Evolutionary conservation across 2,888 invertebrate genomes (phyloP), one percentile per base, ranked within the genome.

Genomic region (Polylopha cassiicola): DNA sequence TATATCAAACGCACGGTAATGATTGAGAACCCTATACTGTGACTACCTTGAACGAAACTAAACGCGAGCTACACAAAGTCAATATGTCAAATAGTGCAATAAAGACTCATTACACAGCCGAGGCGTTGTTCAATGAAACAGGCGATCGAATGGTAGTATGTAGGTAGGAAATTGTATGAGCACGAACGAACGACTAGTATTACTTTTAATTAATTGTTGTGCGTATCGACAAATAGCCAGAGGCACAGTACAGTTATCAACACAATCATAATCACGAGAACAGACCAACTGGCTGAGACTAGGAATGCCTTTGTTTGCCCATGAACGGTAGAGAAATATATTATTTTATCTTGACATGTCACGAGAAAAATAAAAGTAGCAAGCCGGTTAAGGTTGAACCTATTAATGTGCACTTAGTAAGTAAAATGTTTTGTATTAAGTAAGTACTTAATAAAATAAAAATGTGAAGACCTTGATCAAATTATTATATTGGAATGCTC

Each of bases 101-200:
- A 55, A 57, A 57, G 47, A 43, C 51, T 56, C 50, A 50, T 54
- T 49, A 53, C 39, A 43, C 26, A 29, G 36, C 34, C 36, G 36
- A 42, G 41, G 41, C 42, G 34, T 36, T 42, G 32, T 37, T 30
- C 39, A 45, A 39, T 42, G 47, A 39, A 48, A 51, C 42, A 48
- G 42, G 36, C 45, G 48, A 47, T 50, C 49, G 46, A 48, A 44
- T 39, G 46, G 41, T 33, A 31, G 24, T 47, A 50, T 46, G 46
- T 46, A 42, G 44, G 31, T 28, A 43, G 32, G 28, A 31, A 43
- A 41, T 44, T 47, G 44, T 41, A 28, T 42, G 33, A 42, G 37
- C 43, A 38, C 34, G 44, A 45, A 34, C 33, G 39, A 43, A 44
- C 47, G 15, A 30, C 31, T 21, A 38, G 32, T 48, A 47, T 51